These are phyloP conservation scores for Hemibagrus guttatus DNA, from an alignment of 2,797 vertebrate genomes.

Conservation along the genomic window DNA sequence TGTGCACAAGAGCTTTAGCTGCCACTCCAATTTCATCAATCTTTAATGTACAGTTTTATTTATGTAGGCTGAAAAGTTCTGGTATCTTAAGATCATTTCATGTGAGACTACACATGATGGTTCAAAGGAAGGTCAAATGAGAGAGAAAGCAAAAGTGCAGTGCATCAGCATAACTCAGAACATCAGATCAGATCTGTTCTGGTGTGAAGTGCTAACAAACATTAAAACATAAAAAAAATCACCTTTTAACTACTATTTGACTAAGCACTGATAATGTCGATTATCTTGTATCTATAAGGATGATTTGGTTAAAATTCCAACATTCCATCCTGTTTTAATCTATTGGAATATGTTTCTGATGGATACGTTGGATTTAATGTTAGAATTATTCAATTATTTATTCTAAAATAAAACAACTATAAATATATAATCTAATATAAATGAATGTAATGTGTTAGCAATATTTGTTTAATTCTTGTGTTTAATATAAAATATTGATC, in stretches of 20 bases:
- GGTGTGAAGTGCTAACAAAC: not conserved
- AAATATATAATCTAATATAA: not conserved
- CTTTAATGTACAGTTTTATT: not conserved
- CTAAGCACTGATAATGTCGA: not conserved
- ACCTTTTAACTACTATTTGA: not conserved
- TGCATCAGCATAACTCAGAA: not conserved
- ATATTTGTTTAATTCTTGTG: not conserved
- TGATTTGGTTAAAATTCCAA: not conserved
- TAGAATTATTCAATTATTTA: not conserved
- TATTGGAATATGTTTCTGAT: not conserved
- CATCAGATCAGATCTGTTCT: not conserved
- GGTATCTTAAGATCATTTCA: conserved; percentile 4
- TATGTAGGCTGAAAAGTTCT: not conserved
- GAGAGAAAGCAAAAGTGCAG: not conserved
- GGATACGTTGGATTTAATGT: not conserved
- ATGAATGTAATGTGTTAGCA: too few species aligned
- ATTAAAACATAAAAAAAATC: not conserved
- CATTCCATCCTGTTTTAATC: not conserved
- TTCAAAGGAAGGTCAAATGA: not conserved
- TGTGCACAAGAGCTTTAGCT: not conserved
- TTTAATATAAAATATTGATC: not conserved
- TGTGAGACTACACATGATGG: not conserved
- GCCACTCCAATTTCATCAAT: not conserved
- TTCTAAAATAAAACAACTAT: not conserved
- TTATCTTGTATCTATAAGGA: not conserved